Percentiles rank a stretch among this genome's conserved stretches.
phyloP scores from a whole-genome alignment of 1,140 invertebrate genomes.

The Drosophila aff. region DNA sequence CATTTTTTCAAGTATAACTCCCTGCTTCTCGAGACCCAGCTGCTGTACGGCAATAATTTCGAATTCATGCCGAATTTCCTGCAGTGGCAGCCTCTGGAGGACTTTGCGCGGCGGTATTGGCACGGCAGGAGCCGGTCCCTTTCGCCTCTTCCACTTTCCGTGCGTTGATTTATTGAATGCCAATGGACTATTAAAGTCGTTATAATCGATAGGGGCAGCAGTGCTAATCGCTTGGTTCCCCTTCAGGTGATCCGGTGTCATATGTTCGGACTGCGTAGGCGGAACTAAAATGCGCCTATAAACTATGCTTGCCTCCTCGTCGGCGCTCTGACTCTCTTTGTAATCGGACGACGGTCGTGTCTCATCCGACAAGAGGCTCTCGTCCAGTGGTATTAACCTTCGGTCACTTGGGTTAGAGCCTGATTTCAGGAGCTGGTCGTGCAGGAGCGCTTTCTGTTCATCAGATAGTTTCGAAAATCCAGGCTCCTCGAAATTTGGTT shows the following conservation, averaged over 20 bases:
- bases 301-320: slow-evolving; percentile 53
- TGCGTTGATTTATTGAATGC: slow-evolving; percentile 84
- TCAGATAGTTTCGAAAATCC: slow-evolving; percentile 47
- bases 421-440: slow-evolving; percentile 45
- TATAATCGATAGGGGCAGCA: slow-evolving; percentile 17
- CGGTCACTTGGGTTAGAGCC: slow-evolving; percentile 9
- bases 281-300: slow-evolving; percentile 70
- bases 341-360: slow-evolving; percentile 15
- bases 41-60: slow-evolving; percentile 94
- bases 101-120: slow-evolving; percentile 86
- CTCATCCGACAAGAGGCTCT: slow-evolving; percentile 48
- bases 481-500: slow-evolving; percentile 38
- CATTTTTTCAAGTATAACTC: slow-evolving; percentile 93
- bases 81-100: slow-evolving; percentile 90
- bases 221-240: slow-evolving; percentile 10
- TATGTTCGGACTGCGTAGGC: slow-evolving; percentile 84
- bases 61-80: slow-evolving; percentile 90
- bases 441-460: slow-evolving; percentile 57
- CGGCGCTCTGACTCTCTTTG: slow-evolving; percentile 34
- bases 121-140: slow-evolving; percentile 92
- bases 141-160: slow-evolving; percentile 91
- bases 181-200: slow-evolving; percentile 21
- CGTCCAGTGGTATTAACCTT: slow-evolving; percentile 68
- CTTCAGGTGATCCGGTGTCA: slow-evolving; percentile 86
- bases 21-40: slow-evolving; percentile 94